Evolutionary conservation across 1,140 invertebrate species (phyloP), one percentile per base, ranked within the genome.

Genomic region (Euura lappo): DNA sequence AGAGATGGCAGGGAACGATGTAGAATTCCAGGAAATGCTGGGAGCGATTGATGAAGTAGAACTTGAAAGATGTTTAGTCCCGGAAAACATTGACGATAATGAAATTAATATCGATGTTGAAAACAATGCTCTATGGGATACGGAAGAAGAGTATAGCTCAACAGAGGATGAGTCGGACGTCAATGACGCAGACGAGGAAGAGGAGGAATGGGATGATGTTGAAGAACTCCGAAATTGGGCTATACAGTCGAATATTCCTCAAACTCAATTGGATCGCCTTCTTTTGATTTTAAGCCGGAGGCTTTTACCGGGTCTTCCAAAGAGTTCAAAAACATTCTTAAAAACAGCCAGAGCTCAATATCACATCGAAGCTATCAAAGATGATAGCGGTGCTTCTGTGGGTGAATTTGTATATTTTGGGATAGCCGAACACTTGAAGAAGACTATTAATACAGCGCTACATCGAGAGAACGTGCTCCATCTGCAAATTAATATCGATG

Each of bases 331-430:
- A 45, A 72, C 71, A 10, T 72, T 72, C 44, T 45, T 72, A n/a
- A 11, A 43, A 7, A 72, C 71, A 64, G 43, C 64, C 3, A 45
- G 10, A 45, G 64, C n/a, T 6, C 7, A 72, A 6, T 72, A 72
- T 72, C 8, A 72, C 5, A 65, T 72, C 28, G 28, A 66, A 44
- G 44, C 4, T 44, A n/a, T 65, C 6, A 13, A 72, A 44, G 28
- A 66, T 72, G 45, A 6, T 65, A 11, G 11, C 11, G 47, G 47
- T 51, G 6, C 47, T 6, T 7, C 6, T 51, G 11, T 51, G 6
- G 64, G 44, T 28, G 47, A 72, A 44, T 72, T 72, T 45, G 64
- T 72, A 45, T 72, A 72, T 45, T 66, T 72, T n/a, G 71, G 71
- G 6, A 66, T 72, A 66, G 71, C 28, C 28, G 45, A 66, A 65